Evolutionary conservation across 2,888 invertebrate species (phyloP).

Genomic region (Rhagium mordax): DNA sequence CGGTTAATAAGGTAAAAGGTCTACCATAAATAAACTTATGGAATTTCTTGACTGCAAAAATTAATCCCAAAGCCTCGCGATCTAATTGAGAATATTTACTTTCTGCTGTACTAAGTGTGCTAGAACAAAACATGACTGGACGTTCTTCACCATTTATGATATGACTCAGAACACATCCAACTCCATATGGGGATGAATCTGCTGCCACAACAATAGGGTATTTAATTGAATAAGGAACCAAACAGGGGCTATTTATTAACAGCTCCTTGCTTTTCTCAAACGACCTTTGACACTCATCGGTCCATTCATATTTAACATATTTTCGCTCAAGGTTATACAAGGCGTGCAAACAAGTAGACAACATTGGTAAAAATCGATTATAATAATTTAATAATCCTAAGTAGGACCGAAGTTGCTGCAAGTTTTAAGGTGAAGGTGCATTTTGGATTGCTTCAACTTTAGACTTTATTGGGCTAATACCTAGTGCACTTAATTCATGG

Average conservation of each 20-base stretch:
- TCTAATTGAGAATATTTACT: constrained; percentile 57
- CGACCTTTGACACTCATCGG: neutral
- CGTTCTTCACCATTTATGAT: constrained; percentile 52
- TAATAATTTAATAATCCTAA: neutral
- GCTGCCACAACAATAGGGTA: neutral
- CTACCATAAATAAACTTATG: constrained; percentile 60
- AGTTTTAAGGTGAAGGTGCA: neutral
- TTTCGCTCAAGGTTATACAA: neutral
- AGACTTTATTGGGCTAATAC: neutral
- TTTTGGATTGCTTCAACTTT: neutral
- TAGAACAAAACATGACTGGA: constrained; percentile 57
- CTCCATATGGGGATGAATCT: constrained; percentile 38
- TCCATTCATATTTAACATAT: neutral
- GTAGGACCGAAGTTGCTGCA: neutral
- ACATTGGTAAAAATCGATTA: neutral
- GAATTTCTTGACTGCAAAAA: constrained; percentile 58
- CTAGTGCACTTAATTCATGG: neutral
- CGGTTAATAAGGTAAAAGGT: constrained; percentile 58
- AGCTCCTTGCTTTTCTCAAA: neutral
- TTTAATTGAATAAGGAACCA: neutral
- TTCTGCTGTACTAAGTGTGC: constrained; percentile 34
- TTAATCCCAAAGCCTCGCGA: constrained; percentile 60
- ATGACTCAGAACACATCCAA: constrained; percentile 56
- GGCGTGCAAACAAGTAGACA: neutral
- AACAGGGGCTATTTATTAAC: neutral